These are phyloP conservation scores for Cyprinodon tularosa DNA, from an alignment of 2,113 vertebrate species.

Conservation along the genomic window DNA sequence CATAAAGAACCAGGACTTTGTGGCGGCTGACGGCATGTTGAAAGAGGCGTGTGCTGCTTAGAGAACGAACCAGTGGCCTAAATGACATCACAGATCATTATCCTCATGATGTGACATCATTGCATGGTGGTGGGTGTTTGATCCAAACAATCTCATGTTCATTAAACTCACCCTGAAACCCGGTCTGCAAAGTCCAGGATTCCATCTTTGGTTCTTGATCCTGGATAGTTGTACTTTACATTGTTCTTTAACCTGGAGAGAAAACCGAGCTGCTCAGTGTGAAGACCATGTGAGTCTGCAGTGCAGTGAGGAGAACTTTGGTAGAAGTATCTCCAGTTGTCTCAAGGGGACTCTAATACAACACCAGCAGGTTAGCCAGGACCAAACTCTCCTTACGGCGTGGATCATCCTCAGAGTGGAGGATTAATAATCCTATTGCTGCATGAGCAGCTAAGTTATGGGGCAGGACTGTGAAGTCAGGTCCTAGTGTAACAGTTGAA, in stretches of 20 bases:
- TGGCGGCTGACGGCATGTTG: conserved; percentile 87
- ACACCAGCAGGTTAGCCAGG: too few relatives aligned
- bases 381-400: too few relatives aligned
- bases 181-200: conserved; percentile 93
- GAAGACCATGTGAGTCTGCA: too few relatives aligned
- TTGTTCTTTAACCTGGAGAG: conserved; percentile 87
- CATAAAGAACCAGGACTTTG: conserved; percentile 88
- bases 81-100: neutral
- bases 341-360: too few relatives aligned
- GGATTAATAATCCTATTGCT: too few relatives aligned
- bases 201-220: conserved; percentile 89
- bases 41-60: conserved; percentile 88
- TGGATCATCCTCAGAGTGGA: too few relatives aligned
- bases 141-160: neutral
- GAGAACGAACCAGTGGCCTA: conserved; percentile 87
- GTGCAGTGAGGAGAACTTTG: too few relatives aligned
- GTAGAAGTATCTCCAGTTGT: too few relatives aligned
- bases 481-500: too few relatives aligned
- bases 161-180: conserved; percentile 85
- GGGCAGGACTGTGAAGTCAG: too few relatives aligned
- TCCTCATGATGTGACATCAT: neutral
- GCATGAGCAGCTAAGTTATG: too few relatives aligned
- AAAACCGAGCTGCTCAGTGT: neutral
- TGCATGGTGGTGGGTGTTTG: too few relatives aligned
- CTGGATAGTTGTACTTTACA: conserved; percentile 88